Conservation (phyloP, 2,888 invertebrate species). For the Tachina lurida region DNA sequence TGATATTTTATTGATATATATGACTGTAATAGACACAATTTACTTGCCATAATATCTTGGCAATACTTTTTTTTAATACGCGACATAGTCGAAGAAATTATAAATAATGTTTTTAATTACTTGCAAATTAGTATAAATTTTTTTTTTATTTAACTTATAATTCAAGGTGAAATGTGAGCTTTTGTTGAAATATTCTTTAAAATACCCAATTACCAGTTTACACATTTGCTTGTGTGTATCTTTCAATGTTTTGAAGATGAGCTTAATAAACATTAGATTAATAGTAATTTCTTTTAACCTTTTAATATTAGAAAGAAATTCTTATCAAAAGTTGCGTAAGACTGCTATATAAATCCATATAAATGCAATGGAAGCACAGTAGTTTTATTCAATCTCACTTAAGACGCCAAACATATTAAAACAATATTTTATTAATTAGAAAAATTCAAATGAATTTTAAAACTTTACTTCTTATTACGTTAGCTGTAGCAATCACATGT, state of each 20-base stretch:
- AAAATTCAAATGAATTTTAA: slow-evolving; percentile 32
- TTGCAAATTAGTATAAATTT: no score
- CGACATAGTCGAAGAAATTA: no score
- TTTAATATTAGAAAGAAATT: neutral
- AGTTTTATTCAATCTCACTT: neutral
- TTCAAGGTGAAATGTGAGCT: no score
- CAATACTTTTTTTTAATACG: no score
- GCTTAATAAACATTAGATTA: neutral
- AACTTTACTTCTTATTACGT: neutral
- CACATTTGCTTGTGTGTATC: neutral
- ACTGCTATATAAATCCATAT: neutral
- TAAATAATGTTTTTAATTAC: no score
- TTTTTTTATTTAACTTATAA: no score
- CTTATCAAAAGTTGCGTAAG: neutral
- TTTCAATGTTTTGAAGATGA: neutral
- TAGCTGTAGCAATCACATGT: slow-evolving; percentile 2
- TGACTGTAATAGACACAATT: no score
- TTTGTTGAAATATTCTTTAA: no score
- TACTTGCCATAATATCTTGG: no score
- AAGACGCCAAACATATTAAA: neutral
- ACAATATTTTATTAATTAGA: neutral
- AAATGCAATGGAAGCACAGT: neutral
- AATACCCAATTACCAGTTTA: no score
- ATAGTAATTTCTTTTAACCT: neutral
- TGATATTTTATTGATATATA: no score